Evolutionary conservation across 2,797 vertebrate genomes (phyloP).

Genomic region (Hippopotamyrus pictus): DNA sequence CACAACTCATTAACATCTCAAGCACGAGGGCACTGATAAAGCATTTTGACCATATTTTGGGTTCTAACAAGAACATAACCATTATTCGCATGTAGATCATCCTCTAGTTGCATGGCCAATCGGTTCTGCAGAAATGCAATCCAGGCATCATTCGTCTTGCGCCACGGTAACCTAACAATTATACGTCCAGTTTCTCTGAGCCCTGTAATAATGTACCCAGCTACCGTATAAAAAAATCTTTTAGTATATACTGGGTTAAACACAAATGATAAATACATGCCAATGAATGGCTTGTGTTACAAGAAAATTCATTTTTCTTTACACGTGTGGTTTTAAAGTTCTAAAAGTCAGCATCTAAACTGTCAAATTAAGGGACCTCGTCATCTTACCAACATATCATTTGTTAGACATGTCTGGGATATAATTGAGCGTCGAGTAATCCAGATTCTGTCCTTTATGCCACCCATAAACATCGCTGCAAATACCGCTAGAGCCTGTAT

Average conservation of each 20-base stretch:
- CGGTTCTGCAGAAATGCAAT: conserved; percentile 22
- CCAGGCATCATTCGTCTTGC: conserved; percentile 25
- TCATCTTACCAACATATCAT: conserved; percentile 6
- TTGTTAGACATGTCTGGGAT: conserved; percentile 35
- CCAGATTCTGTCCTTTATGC: background rate
- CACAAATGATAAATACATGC: conserved; percentile 23
- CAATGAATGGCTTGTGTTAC: conserved; percentile 27
- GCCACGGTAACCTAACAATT: conserved; percentile 24
- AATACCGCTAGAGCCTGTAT: conserved; percentile 31
- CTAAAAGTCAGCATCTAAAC: conserved; percentile 4
- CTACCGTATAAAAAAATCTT: conserved; percentile 26
- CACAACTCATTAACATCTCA: background rate
- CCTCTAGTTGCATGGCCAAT: background rate
- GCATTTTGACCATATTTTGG: background rate
- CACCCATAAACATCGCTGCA: background rate
- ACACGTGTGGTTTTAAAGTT: background rate
- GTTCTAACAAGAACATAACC: conserved; percentile 9
- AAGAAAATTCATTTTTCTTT: conserved; percentile 35
- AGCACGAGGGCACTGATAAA: background rate
- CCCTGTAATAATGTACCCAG: conserved; percentile 24
- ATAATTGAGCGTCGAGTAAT: background rate
- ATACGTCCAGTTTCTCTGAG: conserved; percentile 9
- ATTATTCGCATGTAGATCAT: background rate
- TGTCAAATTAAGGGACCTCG: conserved; percentile 18
- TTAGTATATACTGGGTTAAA: conserved; percentile 25